Evolutionary conservation across 2,113 vertebrate genomes (phyloP).

Genomic region (Labrus mixtus): DNA sequence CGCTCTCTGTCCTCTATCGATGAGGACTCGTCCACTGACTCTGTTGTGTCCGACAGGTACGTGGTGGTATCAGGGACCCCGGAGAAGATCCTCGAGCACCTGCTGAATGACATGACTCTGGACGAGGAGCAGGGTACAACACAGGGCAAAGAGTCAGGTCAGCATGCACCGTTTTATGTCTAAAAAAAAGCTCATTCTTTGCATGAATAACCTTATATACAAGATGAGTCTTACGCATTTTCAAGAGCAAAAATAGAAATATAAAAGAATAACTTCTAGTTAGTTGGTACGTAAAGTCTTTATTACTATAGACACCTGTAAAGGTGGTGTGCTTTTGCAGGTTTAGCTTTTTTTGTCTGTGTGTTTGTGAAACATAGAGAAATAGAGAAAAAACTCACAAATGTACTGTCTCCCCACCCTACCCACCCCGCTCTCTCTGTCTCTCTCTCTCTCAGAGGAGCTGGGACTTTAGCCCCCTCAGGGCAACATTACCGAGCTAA

Average conservation of each 20-base stretch:
- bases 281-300: constrained; percentile 1
- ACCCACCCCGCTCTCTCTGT: background rate
- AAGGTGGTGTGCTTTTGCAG: background rate
- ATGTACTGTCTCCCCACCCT: constrained; percentile 27
- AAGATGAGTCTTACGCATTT: too few relatives aligned
- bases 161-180: constrained; percentile 52
- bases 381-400: constrained; percentile 2
- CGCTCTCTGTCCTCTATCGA: constrained; percentile 94
- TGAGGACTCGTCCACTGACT: constrained; percentile 89
- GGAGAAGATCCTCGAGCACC: constrained; percentile 95
- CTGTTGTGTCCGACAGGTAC: constrained; percentile 94
- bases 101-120: constrained; percentile 91
- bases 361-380: constrained; percentile 15
- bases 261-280: too few relatives aligned
- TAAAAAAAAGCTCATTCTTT: background rate
- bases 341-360: background rate
- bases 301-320: background rate
- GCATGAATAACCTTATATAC: too few relatives aligned
- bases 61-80: constrained; percentile 93
- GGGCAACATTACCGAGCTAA: constrained; percentile 33
- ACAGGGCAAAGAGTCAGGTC: constrained; percentile 91
- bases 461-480: constrained; percentile 40
- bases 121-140: constrained; percentile 82
- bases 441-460: constrained; percentile 3
- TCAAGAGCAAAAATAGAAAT: too few relatives aligned